Base-by-base conservation (phyloP, 2,113 vertebrate species). In the Phalacrocorax pelagicus region DNA sequence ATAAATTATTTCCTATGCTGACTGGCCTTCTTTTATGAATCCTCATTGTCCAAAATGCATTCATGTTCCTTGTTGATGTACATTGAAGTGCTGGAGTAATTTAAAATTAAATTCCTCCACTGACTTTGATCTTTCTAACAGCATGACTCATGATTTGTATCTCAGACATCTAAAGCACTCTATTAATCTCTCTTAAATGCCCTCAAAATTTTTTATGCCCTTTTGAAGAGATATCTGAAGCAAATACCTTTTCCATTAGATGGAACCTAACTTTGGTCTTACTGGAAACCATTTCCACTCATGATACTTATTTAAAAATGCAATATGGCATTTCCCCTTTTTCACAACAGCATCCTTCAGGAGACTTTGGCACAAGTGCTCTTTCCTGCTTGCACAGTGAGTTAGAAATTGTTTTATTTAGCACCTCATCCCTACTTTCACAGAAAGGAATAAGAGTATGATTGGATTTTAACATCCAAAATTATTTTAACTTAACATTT, bases 61-160 rank as follows among this genome's bases (percentile, higher is more conserved):
- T 71, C 4, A 61, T 54, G 80, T 91, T 94, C 73, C 42, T 78
- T 90, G 38, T 27, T 92, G 59, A 90, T 80, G 32, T 42, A 90
- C 42, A 70, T 10, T 34, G 38, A 90, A 81, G 29, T 34, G n/a
- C 11, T 63, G 34, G 29, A 77, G 34, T 85, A 0, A 75, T 90
- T 87, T 82, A 75, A 94, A 92, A 75, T 59, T 23, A 59, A 55
- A 34, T 75, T 54, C 85, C 81, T 81, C 36, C 61, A 57, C 36
- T 51, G 55, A 80, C 62, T 92, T 93, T 75, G 34, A 90, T 94
- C 86, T 90, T 88, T 92, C 65, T 79, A 30, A 75, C 42, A 90
- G 75, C 36, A 55, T 75, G 81, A 86, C 22, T 93, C 79, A 65
- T 40, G 59, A 88, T 57, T 65, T 70, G 4, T 58, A 67, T 59